Conservation (phyloP, 2,113 vertebrate genomes). For the Oreochromis spilurus region DNA sequence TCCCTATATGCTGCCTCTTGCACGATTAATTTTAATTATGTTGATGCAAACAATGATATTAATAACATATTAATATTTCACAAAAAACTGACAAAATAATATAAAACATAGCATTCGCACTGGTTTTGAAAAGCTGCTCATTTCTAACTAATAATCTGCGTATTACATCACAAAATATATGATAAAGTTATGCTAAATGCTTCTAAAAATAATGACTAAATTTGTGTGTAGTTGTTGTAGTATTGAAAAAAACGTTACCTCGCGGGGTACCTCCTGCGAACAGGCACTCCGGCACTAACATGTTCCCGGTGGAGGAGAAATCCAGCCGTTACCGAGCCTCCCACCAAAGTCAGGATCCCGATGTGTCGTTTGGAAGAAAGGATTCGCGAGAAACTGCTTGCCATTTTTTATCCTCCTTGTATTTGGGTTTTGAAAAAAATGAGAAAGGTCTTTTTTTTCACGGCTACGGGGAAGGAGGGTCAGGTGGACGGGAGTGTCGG, state of each 20-base stretch:
- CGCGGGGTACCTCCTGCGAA: constrained; percentile 85
- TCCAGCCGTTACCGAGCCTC: constrained; percentile 83
- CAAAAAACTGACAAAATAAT: neutral
- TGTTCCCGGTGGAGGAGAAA: constrained; percentile 80
- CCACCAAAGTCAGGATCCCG: constrained; percentile 81
- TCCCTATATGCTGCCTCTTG: neutral
- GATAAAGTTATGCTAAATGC: neutral
- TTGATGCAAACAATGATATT: neutral
- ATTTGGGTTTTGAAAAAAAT: neutral
- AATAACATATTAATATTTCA: neutral
- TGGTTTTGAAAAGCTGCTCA: neutral
- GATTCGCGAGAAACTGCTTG: constrained; percentile 82
- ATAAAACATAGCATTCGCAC: neutral
- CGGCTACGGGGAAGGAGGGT: neutral
- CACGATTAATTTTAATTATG: neutral
- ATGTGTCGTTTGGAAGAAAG: constrained; percentile 75
- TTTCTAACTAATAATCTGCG: neutral
- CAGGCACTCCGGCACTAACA: constrained; percentile 70
- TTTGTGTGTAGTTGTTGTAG: neutral
- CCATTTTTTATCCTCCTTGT: constrained; percentile 67
- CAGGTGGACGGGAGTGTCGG: neutral
- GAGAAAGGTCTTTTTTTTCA: neutral
- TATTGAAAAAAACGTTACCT: constrained; percentile 69
- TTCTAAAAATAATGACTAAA: neutral
- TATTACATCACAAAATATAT: neutral